These are phyloP conservation scores for Amblyteles armatorius DNA, from an alignment of 2,888 invertebrate genomes.

Conservation along the genomic window DNA sequence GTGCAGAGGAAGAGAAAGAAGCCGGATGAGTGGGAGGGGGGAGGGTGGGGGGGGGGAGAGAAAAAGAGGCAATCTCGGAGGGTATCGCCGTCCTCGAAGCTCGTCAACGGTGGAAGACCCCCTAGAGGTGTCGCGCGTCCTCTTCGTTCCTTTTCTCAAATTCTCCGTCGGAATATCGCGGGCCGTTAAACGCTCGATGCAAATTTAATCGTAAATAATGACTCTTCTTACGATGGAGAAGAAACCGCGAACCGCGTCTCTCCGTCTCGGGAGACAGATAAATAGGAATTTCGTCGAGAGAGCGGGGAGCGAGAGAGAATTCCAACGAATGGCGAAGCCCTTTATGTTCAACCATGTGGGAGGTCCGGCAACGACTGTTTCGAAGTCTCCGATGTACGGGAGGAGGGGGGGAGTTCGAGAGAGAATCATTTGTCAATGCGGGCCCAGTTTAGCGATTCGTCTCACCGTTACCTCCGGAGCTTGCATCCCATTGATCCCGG, in stretches of 20 bases:
- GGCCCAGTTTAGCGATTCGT: conserved; percentile 82
- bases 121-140: conserved; percentile 30
- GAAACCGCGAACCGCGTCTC: not conserved
- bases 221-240: not conserved
- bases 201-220: conserved; percentile 20
- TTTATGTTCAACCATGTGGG: conserved; percentile 68
- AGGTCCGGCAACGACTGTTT: conserved; percentile 62
- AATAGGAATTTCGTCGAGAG: conserved; percentile 15
- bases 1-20: conserved; percentile 13
- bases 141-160: conserved; percentile 12
- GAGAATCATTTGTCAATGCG: conserved; percentile 83
- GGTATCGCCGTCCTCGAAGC: conserved; percentile 35
- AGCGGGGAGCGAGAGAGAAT: conserved; percentile 5
- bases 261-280: not conserved
- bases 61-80: conserved; percentile 43
- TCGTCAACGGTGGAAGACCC: conserved; percentile 38
- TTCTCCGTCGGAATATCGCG: conserved; percentile 7
- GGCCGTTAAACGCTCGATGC: not conserved
- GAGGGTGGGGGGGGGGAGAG: conserved; percentile 1
- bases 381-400: conserved; percentile 34
- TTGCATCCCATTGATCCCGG: conserved; percentile 51
- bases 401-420: conserved; percentile 57
- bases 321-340: conserved; percentile 47
- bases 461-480: conserved; percentile 68
- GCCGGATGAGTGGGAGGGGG: conserved; percentile 9